Conservation (phyloP, 2,888 invertebrate genomes). For the Drosophila fulvimacula region DNA sequence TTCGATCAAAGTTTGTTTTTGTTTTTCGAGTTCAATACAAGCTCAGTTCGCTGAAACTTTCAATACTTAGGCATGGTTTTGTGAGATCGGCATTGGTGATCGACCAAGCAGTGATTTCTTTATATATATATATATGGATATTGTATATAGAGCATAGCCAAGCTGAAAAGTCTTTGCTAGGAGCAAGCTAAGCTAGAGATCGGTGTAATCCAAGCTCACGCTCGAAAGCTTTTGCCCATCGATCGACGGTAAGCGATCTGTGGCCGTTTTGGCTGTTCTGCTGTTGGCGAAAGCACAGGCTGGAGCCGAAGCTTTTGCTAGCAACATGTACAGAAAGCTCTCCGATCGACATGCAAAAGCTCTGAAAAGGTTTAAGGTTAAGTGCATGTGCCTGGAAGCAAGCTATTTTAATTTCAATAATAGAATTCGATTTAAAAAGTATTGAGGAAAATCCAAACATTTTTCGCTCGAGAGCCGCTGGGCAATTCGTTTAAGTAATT, state of each 20-base stretch:
- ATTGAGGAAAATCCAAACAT: conserved; percentile 48
- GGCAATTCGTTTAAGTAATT: conserved; percentile 27
- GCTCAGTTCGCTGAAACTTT: conserved; percentile 2
- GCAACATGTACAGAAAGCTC: conserved; percentile 27
- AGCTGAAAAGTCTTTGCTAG: conserved; percentile 27
- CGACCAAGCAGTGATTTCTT: conserved; percentile 40
- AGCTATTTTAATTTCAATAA: conserved; percentile 50
- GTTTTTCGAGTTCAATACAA: conserved; percentile 38
- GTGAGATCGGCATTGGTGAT: conserved; percentile 51
- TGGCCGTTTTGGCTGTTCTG: background rate
- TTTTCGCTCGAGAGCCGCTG: conserved; percentile 35
- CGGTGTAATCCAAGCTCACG: conserved; percentile 27
- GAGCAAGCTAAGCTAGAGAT: conserved; percentile 36
- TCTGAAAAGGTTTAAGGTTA: conserved; percentile 53
- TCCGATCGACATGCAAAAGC: conserved; percentile 44
- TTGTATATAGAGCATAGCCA: conserved; percentile 2
- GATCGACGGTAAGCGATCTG: conserved; percentile 15
- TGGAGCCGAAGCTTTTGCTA: conserved; percentile 28
- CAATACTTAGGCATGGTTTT: conserved; percentile 73
- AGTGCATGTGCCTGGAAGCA: conserved; percentile 68
- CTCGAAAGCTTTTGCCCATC: conserved; percentile 28
- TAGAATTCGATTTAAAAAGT: conserved; percentile 12
- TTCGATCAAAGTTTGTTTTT: conserved; percentile 32
- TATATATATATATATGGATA: background rate
- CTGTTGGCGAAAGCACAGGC: conserved; percentile 18